phyloP scores from a whole-genome alignment of 2,113 vertebrate genomes.

The Poeciliopsis occidentalis region DNA sequence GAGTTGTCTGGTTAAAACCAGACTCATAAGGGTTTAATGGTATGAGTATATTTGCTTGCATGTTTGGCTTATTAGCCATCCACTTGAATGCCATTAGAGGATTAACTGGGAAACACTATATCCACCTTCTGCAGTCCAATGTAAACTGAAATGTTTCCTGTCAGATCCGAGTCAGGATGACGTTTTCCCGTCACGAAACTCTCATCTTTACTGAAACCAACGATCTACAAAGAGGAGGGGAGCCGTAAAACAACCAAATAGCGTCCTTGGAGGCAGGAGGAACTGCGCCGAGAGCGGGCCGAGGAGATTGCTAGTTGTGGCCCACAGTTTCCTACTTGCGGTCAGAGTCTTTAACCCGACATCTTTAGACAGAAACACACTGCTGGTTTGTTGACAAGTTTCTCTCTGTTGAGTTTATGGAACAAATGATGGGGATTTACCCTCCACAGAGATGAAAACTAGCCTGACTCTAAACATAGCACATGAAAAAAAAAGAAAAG shows the following conservation, averaged over 20 bases:
- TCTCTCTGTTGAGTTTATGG: slow-evolving; percentile 47
- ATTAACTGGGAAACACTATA: slow-evolving; percentile 21
- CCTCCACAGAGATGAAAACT: slow-evolving; percentile 34
- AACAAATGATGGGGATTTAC: slow-evolving; percentile 52
- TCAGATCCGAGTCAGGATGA: slow-evolving; percentile 13
- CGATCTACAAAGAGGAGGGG: slow-evolving; percentile 5
- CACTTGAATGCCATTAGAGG: neutral
- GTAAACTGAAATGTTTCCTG: slow-evolving; percentile 28
- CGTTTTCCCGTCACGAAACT: neutral
- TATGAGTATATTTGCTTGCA: neutral
- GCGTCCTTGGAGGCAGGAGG: slow-evolving; percentile 6
- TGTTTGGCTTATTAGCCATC: neutral
- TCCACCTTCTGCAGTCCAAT: slow-evolving; percentile 38
- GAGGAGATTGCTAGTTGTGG: slow-evolving; percentile 44
- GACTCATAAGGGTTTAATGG: neutral
- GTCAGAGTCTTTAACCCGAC: slow-evolving; percentile 52
- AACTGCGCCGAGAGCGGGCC: slow-evolving; percentile 41
- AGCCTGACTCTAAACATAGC: slow-evolving; percentile 35
- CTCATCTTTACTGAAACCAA: slow-evolving; percentile 11
- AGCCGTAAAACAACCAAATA: neutral
- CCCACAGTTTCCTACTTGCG: slow-evolving; percentile 65
- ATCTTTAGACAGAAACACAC: slow-evolving; percentile 51
- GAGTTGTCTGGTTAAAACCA: too few relatives aligned
- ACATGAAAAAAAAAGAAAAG: neutral
- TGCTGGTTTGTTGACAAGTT: slow-evolving; percentile 61